These are phyloP conservation scores for Xiphias gladius DNA, from an alignment of 2,113 vertebrate genomes.

Conservation along the genomic window DNA sequence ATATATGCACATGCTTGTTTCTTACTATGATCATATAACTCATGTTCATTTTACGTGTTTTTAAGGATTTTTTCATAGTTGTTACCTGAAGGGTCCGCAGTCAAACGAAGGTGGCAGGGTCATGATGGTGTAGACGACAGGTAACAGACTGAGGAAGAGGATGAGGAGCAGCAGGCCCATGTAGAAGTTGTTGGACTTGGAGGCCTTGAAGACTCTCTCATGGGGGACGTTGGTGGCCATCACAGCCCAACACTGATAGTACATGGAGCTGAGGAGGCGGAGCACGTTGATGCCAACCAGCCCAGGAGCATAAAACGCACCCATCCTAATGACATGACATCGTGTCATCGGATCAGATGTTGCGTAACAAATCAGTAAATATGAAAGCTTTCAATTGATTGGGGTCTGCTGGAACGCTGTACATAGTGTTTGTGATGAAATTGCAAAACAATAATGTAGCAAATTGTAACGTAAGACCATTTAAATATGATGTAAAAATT, in stretches of 20 bases:
- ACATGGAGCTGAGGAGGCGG: constrained; percentile 97
- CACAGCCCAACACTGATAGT: constrained; percentile 99
- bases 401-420: too few relatives aligned
- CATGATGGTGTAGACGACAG: constrained; percentile 98
- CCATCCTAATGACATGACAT: constrained; percentile 86
- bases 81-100: constrained; percentile 95
- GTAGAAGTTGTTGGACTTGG: constrained; percentile 99
- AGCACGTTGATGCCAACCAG: constrained; percentile 97
- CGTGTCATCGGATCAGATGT: neutral
- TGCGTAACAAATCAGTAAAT: neutral
- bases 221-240: constrained; percentile 98
- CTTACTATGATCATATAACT: neutral
- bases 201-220: constrained; percentile 96
- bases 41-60: neutral
- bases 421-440: too few relatives aligned
- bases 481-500: too few relatives aligned
- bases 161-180: constrained; percentile 97
- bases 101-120: constrained; percentile 96
- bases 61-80: too few relatives aligned
- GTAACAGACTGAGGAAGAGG: constrained; percentile 96
- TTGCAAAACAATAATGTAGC: too few relatives aligned
- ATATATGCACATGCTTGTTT: neutral
- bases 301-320: constrained; percentile 96
- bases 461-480: neutral
- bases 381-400: neutral